Percentiles rank a stretch among this genome's conserved stretches.
Evolutionary conservation across 2,113 vertebrate genomes (phyloP).

Genomic region (Callopanchax toddi): DNA sequence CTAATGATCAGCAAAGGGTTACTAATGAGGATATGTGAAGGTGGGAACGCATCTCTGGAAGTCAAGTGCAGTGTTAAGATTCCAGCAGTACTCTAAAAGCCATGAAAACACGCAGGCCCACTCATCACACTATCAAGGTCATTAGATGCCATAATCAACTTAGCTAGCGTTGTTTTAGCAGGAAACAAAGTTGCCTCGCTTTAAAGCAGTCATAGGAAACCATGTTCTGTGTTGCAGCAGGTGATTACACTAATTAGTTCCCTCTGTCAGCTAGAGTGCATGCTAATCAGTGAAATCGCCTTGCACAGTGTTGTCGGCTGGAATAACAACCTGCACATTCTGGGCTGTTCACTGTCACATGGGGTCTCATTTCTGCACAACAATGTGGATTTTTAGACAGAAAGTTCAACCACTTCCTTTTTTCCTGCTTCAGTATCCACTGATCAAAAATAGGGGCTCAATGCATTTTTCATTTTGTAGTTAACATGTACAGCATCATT

Average conservation of each 20-base stretch:
- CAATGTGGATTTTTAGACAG: conserved; percentile 19
- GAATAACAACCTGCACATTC: conserved; percentile 45
- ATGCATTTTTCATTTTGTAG: conserved; percentile 5
- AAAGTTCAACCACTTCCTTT: conserved; percentile 5
- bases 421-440: conserved; percentile 8
- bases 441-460: conserved; percentile 19
- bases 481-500: background rate
- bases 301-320: conserved; percentile 34
- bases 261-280: conserved; percentile 66
- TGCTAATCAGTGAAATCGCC: conserved; percentile 65
- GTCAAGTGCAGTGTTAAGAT: conserved; percentile 66
- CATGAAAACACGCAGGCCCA: conserved; percentile 40
- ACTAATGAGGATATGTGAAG: conserved; percentile 81
- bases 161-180: conserved; percentile 47
- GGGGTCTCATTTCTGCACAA: conserved; percentile 42
- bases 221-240: conserved; percentile 49
- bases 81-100: conserved; percentile 67
- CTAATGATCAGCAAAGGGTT: conserved; percentile 78
- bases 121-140: conserved; percentile 70
- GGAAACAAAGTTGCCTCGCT: conserved; percentile 56
- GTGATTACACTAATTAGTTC: conserved; percentile 73
- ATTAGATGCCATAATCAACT: conserved; percentile 64
- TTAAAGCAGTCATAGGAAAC: conserved; percentile 45
- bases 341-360: conserved; percentile 52
- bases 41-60: conserved; percentile 73